Evolutionary conservation across 30 jellyfish, hydroid and myxozoan species (phyloP), one percentile per base, ranked within the genome.

Genomic region (Pelagia noctiluca): DNA sequence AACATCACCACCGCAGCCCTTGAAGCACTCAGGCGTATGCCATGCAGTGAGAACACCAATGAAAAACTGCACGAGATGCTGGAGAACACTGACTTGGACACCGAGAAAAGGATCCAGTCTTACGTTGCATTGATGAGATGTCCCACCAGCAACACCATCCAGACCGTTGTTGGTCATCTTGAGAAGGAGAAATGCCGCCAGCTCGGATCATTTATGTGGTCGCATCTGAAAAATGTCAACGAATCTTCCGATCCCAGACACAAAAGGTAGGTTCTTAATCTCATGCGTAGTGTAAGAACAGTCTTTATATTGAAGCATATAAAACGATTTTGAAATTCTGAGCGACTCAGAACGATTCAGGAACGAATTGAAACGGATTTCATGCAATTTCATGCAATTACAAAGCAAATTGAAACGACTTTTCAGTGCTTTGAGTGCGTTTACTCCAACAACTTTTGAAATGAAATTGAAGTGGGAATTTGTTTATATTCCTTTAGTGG

Each of bases 11-110:
- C 84, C 19, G 94, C 99, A 16, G 99, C 97, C 2, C 84, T 95
- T 42, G 97, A 95, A 38, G 99, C 99, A 1, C 80, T 95, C 71
- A 76, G 97, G 30, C 86, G 96, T 11, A 88, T 95, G 99, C 99
- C 99, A 21, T 95, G 99, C 93, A 88, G 71, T 47, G 94, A 77
- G 28, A 73, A 42, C 53, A 63, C 84, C 60, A 79, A 71, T 25
- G 49, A 10, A 4, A 38, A 80, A 21, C 96, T 86, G 13, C 86
- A 62, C 52, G 89, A 75, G 18, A 63, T 86, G 80, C 82, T 62
- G 13, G 89, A 76, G 38, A 71, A 85, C 69, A 33, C 70, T 16
- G 70, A 69, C 84, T 25, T 76, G 79, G 96, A 85, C 78, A 94
- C 99, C 19, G 97, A 95, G 72, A 88, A 65, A 65, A 76, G 99